Conservation (phyloP, 1,140 invertebrate genomes). For the Aphidius gifuensis region DNA sequence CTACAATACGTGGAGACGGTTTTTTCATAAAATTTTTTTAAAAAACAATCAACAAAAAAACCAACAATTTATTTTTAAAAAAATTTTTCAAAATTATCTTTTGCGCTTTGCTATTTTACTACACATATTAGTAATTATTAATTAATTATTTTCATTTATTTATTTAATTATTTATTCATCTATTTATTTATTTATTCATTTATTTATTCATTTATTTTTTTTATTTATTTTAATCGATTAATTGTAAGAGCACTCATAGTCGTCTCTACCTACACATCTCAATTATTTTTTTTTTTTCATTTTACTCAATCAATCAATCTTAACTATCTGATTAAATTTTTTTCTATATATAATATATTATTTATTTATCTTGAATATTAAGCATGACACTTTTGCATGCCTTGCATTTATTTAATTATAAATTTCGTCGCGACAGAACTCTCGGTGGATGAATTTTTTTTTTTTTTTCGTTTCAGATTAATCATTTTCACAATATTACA, state of each 20-base stretch:
- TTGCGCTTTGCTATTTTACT: slow-evolving; percentile 14
- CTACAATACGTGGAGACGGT: slow-evolving; percentile 47
- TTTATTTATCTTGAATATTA: neutral
- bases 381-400: neutral
- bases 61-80: slow-evolving; percentile 29
- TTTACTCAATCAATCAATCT: neutral
- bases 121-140: slow-evolving; percentile 6
- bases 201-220: too few relatives aligned
- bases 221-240: slow-evolving; percentile 14
- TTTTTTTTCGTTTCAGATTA: slow-evolving; percentile 1
- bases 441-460: slow-evolving; percentile 5
- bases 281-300: slow-evolving; percentile 5
- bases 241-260: slow-evolving; percentile 22
- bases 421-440: slow-evolving; percentile 13
- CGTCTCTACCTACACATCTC: neutral
- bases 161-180: too few relatives aligned
- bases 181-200: too few relatives aligned
- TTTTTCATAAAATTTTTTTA: slow-evolving; percentile 50
- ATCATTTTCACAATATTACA: neutral
- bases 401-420: neutral
- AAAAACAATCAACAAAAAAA: slow-evolving; percentile 54
- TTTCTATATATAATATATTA: neutral
- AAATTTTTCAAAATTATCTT: slow-evolving; percentile 10
- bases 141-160: too few relatives aligned
- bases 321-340: neutral